Evolutionary conservation across 2,113 vertebrate species (phyloP).

Genomic region (Grantiella picta): DNA sequence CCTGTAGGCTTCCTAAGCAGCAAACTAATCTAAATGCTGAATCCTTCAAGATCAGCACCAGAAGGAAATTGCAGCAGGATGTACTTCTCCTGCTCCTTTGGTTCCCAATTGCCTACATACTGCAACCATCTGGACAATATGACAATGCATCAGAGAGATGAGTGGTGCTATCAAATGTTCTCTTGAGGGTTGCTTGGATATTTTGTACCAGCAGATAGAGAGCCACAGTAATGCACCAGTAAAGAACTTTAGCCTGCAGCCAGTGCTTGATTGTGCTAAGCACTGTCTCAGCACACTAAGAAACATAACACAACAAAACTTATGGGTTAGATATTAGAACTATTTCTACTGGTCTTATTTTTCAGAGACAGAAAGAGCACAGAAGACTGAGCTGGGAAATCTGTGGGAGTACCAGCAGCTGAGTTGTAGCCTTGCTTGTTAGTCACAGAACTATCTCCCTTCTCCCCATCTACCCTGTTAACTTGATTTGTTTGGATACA

Average conservation of each 20-base stretch:
- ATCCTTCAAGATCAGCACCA: not conserved
- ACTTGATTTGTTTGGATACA: not conserved
- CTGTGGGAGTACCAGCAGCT: conserved; percentile 22
- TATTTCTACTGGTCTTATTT: not conserved
- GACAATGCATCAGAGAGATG: not conserved
- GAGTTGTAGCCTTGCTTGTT: not conserved
- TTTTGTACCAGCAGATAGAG: not conserved
- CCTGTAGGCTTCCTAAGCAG: not conserved
- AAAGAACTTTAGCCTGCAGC: not conserved
- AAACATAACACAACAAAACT: not conserved
- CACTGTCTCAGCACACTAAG: not conserved
- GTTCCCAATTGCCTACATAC: not conserved
- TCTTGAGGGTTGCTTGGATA: not conserved
- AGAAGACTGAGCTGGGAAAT: not conserved
- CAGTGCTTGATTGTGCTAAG: not conserved
- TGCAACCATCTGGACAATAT: conserved; percentile 22
- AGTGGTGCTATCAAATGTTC: not conserved
- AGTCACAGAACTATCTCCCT: not conserved
- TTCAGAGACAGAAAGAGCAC: not conserved
- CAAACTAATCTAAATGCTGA: not conserved
- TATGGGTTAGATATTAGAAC: not conserved
- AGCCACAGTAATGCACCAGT: not conserved
- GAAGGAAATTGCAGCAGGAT: not conserved
- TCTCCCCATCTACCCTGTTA: not conserved
- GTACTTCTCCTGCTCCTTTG: conserved; percentile 5